Evolutionary conservation across 2,797 vertebrate species (phyloP).

Genomic region (Nothura maculosa): DNA sequence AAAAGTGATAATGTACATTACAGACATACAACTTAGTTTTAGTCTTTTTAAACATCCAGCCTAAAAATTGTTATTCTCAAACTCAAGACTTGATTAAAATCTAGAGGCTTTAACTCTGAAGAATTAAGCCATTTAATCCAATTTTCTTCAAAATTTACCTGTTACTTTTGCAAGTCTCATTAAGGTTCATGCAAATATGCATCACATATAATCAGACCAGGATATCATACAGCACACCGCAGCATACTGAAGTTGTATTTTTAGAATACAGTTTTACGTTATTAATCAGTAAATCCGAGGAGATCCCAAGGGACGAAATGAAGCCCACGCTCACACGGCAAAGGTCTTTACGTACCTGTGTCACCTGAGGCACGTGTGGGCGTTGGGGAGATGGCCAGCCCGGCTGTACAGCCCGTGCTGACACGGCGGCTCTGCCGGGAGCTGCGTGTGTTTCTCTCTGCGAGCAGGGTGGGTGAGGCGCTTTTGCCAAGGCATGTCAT

Average conservation of each 20-base stretch:
- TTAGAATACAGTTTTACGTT: background rate
- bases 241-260: background rate
- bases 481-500: background rate
- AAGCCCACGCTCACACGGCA: accelerated
- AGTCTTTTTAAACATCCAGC: background rate
- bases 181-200: background rate
- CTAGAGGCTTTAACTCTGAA: background rate
- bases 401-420: accelerated
- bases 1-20: background rate
- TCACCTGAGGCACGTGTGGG: accelerated
- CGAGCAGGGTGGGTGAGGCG: background rate
- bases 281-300: background rate
- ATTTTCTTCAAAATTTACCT: conserved; percentile 32
- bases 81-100: conserved; percentile 17
- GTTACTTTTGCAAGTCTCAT: conserved; percentile 3
- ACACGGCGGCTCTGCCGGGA: background rate
- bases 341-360: background rate
- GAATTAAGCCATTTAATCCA: conserved; percentile 20
- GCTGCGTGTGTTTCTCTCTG: background rate
- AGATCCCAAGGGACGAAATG: background rate
- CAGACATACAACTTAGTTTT: background rate
- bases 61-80: conserved; percentile 15
- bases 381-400: background rate
- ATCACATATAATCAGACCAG: background rate
- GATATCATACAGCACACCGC: background rate